These are phyloP conservation scores for Drosophila prosaltans DNA, from an alignment of 1,140 invertebrate species.

Conservation along the genomic window DNA sequence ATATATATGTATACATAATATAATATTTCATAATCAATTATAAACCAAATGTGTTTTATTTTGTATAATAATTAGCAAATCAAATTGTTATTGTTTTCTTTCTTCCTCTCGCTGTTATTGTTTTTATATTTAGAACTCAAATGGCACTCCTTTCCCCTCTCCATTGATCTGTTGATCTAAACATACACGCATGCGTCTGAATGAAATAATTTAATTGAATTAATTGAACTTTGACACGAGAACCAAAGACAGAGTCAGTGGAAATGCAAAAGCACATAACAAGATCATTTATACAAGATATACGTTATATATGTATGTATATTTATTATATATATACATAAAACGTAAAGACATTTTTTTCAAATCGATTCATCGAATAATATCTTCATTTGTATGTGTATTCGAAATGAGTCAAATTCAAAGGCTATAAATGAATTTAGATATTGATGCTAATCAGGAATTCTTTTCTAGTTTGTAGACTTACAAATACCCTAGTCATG, in stretches of 20 bases:
- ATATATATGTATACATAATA: background rate
- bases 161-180: slow-evolving; percentile 43
- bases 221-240: slow-evolving; percentile 79
- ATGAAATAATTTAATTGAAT: slow-evolving; percentile 76
- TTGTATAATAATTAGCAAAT: background rate
- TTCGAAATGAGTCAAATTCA: too few species aligned
- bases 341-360: too few species aligned
- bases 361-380: background rate
- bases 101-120: slow-evolving; percentile 13
- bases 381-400: too few species aligned
- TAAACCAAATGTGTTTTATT: slow-evolving; percentile 1
- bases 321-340: too few species aligned
- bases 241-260: slow-evolving; percentile 15
- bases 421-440: too few species aligned
- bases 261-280: slow-evolving; percentile 52
- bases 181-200: slow-evolving; percentile 31
- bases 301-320: slow-evolving; percentile 7
- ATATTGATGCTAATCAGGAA: too few species aligned
- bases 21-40: slow-evolving; percentile 25
- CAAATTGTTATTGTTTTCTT: background rate
- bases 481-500: too few species aligned
- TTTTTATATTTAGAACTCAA: slow-evolving; percentile 6
- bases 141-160: slow-evolving; percentile 7
- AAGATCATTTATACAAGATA: slow-evolving; percentile 49
- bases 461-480: too few species aligned